A percentile compares a stretch with the other conserved stretches of the same genome.
Evolutionary conservation across 2,113 vertebrate genomes (phyloP).

Genomic region (Mirza zaza): DNA sequence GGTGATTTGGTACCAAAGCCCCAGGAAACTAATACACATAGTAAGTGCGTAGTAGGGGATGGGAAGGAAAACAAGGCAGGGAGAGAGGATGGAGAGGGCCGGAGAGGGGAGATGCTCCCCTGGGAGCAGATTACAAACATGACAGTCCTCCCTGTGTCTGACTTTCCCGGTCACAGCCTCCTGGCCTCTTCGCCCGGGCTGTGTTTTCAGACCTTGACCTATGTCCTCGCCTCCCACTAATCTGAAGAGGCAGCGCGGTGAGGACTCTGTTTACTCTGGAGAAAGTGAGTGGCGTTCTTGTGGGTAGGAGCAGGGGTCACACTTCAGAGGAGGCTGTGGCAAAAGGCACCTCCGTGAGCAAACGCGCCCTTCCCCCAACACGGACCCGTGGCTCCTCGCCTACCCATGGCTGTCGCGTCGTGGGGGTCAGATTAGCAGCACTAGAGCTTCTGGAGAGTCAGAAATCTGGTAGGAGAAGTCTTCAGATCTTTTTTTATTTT

Average conservation of each 20-base stretch:
- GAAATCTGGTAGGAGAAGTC: neutral
- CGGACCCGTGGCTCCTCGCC: neutral
- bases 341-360: fast-evolving
- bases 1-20: neutral
- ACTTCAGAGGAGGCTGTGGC: neutral
- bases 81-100: neutral
- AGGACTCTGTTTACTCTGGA: neutral
- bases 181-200: no score
- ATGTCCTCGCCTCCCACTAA: neutral
- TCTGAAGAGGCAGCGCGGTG: neutral
- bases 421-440: fast-evolving
- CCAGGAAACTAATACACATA: neutral
- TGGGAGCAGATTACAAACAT: fast-evolving
- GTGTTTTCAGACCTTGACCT: neutral
- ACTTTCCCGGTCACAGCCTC: neutral
- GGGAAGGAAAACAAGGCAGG: neutral
- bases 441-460: neutral
- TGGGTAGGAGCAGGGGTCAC: neutral
- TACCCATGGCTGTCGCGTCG: fast-evolving
- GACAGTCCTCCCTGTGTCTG: neutral
- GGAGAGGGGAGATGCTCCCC: neutral
- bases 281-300: neutral
- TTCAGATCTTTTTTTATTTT: neutral
- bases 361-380: fast-evolving
- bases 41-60: neutral